Conservation (phyloP, 2,797 vertebrate genomes). For the Crypturellus tataupa region DNA sequence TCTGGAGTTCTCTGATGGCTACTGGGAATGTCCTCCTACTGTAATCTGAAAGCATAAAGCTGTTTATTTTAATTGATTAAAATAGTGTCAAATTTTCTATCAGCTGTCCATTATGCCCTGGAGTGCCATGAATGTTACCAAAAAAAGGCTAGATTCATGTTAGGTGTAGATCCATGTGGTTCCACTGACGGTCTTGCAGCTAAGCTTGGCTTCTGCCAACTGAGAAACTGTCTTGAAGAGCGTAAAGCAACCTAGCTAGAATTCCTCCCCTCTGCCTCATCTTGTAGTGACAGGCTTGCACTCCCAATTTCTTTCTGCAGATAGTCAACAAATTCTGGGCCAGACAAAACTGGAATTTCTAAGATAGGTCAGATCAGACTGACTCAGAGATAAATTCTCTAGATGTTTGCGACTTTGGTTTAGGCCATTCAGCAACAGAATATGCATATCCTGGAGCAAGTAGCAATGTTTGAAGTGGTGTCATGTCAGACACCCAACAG, state of each 20-base stretch:
- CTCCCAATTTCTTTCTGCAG: slow-evolving; percentile 39
- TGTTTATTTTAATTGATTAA: not conserved
- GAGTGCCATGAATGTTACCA: not conserved
- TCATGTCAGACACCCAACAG: not conserved
- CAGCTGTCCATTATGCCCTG: not conserved
- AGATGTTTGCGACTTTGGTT: not conserved
- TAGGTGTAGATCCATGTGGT: not conserved
- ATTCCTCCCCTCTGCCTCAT: not conserved
- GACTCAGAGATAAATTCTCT: slow-evolving; percentile 25
- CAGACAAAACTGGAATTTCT: slow-evolving; percentile 53
- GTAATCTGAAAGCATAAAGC: not conserved
- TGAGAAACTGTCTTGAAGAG: slow-evolving; percentile 5
- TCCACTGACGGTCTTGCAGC: not conserved
- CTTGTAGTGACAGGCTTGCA: slow-evolving; percentile 33
- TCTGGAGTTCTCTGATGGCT: not conserved
- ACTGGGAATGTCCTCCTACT: not conserved
- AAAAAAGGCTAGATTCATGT: not conserved
- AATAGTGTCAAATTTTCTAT: not conserved
- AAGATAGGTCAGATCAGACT: slow-evolving; percentile 21
- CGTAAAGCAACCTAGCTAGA: slow-evolving; percentile 34
- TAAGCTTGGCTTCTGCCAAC: slow-evolving; percentile 17
- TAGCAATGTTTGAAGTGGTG: not conserved
- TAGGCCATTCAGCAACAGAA: slow-evolving; percentile 1
- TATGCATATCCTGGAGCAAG: not conserved
- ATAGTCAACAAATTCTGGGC: slow-evolving; percentile 8